Base-by-base conservation (phyloP, 2,113 vertebrate species). In the Anthoscopus minutus region DNA sequence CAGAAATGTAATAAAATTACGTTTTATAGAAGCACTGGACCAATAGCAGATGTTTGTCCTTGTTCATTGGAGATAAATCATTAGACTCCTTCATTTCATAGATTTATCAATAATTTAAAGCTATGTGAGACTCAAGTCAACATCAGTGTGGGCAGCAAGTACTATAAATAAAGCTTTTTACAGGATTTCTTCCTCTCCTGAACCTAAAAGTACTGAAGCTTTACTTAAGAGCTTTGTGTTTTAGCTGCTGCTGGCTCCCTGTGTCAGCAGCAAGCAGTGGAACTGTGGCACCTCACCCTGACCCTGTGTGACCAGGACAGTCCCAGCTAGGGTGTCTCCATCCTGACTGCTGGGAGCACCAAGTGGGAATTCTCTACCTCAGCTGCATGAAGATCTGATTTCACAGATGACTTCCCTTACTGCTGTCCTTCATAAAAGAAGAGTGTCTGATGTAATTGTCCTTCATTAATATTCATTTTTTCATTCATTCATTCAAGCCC, bases 211-310 rank as follows among this genome's bases (percentile, higher is more conserved):
- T 27, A 51, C 23, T 5, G 35, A 76, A 67, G 40, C 15, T 23
- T 81, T 33, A 12, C 3, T 33, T 23, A 19, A 86, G 51, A 85
- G 42, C 7, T 33, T 53, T 57, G 19, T 47, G 27, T 1, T 81
- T 64, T 10, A 50, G 13, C 35, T 61, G 31, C 31, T 71, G 24
- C 56, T 53, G 2, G 0, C 50, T 66, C 45, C 5, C 65, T 48
- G 12, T 4, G 3, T 9, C 45, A 77, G 69, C 37, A 83, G 53
- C 0, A 1, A 33, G 62, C 14, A 65, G 40, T 0, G 1, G 47
- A 27, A 9, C n/a, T 23, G 47, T 30, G 56, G 70, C 45, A 51
- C 8, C 27, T 40, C 22, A 5, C 25, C 21, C 21, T 17, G 8
- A 4, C 7, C 23, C 28, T 33, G 66, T 23, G n/a, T 13, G 47